A percentile compares a stretch with the other conserved stretches of the same genome.
These are phyloP conservation scores for Leptatherina wallacei DNA, from an alignment of 2,797 vertebrate genomes.

Conservation along the genomic window DNA sequence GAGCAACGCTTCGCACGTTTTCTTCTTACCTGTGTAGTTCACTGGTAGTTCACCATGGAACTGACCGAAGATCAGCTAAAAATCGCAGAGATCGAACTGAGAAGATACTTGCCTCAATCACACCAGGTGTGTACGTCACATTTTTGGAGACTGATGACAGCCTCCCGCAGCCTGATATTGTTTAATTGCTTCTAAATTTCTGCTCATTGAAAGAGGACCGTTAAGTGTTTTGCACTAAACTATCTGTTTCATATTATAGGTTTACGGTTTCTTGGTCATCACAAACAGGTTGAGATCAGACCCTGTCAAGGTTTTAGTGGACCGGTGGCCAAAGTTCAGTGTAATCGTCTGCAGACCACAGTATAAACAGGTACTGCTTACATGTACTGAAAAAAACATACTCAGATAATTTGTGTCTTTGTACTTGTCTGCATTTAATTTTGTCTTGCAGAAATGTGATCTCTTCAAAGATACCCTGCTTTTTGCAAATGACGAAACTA, in stretches of 20 bases:
- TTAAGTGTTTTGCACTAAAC: not conserved
- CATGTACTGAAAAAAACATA: not conserved
- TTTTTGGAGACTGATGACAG: not conserved
- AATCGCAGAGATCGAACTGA: slow-evolving; percentile 12
- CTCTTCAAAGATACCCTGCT: slow-evolving; percentile 41
- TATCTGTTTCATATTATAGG: slow-evolving; percentile 31
- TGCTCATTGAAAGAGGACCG: not conserved
- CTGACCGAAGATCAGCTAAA: slow-evolving; percentile 49
- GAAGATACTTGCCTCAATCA: slow-evolving; percentile 40
- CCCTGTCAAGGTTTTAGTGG: slow-evolving; percentile 52
- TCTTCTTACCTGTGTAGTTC: not conserved
- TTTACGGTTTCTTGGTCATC: slow-evolving; percentile 56
- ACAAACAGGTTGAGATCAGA: slow-evolving; percentile 42
- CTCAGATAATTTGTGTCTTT: not conserved
- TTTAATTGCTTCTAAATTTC: not conserved
- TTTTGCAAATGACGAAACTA: slow-evolving; percentile 57
- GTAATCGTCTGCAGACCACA: slow-evolving; percentile 58
- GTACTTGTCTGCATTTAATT: not conserved
- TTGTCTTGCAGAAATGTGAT: slow-evolving; percentile 44
- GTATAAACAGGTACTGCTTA: slow-evolving; percentile 12
- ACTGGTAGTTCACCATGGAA: slow-evolving; percentile 22
- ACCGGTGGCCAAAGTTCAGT: slow-evolving; percentile 69
- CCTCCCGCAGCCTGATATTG: too few species aligned
- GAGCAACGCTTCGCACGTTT: not conserved
- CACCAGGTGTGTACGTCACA: slow-evolving; percentile 18